Evolutionary conservation across 2,888 invertebrate species (phyloP), one percentile per base, ranked within the genome.

Genomic region (Amphipoea oculea): DNA sequence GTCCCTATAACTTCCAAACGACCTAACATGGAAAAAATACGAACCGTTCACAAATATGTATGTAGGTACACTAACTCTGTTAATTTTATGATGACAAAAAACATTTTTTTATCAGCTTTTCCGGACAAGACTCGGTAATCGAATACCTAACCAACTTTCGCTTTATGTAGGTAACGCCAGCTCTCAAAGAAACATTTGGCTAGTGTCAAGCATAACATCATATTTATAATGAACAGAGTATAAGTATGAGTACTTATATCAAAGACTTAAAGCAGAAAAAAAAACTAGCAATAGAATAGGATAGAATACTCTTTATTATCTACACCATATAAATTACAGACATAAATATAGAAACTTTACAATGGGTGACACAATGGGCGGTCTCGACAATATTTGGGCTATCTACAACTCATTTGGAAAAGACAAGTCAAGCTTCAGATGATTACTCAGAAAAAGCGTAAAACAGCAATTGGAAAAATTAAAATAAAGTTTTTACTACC

Each of bases 401-500:
- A 68, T 36, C n/a, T 12, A 71, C 60, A 70, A 82, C 70, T 68
- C 57, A 79, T 48, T 81, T 62, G 14, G 11, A 60, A 78, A 73
- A 62, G 17, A 70, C 79, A 68, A 40, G 51, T 67, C 54, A 75
- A 14, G 42, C 29, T 76, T 71, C 20, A 60, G 57, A 73, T 82
- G 48, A 82, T 85, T 72, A 76, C 72, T 68, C 62, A 76, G 23
- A 73, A 75, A 77, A 77, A 57, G 23, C 51, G 66, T 77, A 75
- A 69, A 77, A 77, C n/a, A 80, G 74, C 72, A 63, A 80, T 70
- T 63, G 69, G 60, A 65, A 70, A 57, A 51, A 85, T 80, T 74
- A 75, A 83, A 85, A 83, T 83, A 85, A 79, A 83, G 62, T 74
- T 85, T 70, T 83, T 60, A 83, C 57, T 68, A 76, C 65, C 57